Base-by-base conservation (phyloP, 2,888 invertebrate species). In the Brachyptera risi region DNA sequence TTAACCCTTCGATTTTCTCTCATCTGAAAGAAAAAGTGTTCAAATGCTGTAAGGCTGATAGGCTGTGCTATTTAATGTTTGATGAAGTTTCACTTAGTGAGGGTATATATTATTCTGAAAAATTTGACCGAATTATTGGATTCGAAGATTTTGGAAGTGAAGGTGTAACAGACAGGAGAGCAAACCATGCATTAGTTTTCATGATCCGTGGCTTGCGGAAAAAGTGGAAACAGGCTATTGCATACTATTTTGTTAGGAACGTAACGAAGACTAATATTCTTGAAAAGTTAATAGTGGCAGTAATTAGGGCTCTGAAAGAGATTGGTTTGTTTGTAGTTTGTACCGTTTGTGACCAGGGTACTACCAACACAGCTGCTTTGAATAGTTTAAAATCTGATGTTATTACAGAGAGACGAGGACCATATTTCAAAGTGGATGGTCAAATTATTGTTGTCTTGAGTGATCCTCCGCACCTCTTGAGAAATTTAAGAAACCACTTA, bases 171-270 rank as follows among this genome's bases (percentile, higher is more conserved):
- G 59, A 58, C 38, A 40, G 40, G 26, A 47, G 58, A 1, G 63
- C 58, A 13, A 59, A 58, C 49, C 61, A 61, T 61, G 63, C 61
- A 24, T 27, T 63, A 9, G 56, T 63, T 9, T 63, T 63, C 23
- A 61, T 63, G 61, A 13, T 63, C 11, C 59, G 63, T 17, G 60
- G 63, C 15, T 11, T 63, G 1, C 37, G 40, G 17, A 50, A 27
- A 27, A 61, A 63, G 15, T 63, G 57, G 54, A 58, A 61, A 24
- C 58, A 60, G 27, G 58, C 63, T 15, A 15, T 60, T 31, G 60
- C 60, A 2, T 60, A 61, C 38, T 54, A 58, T 21, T 61, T 63
- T 19, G 58, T 54, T 42, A 44, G 61, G 17, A 56, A 63, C 24
- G 38, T 27, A 15, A 59, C 58, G 9, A 58, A 58, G 9, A 44